Evolutionary conservation across 2,888 invertebrate species (phyloP), one percentile per base, ranked within the genome.

Genomic region (Octonoba sinensis): DNA sequence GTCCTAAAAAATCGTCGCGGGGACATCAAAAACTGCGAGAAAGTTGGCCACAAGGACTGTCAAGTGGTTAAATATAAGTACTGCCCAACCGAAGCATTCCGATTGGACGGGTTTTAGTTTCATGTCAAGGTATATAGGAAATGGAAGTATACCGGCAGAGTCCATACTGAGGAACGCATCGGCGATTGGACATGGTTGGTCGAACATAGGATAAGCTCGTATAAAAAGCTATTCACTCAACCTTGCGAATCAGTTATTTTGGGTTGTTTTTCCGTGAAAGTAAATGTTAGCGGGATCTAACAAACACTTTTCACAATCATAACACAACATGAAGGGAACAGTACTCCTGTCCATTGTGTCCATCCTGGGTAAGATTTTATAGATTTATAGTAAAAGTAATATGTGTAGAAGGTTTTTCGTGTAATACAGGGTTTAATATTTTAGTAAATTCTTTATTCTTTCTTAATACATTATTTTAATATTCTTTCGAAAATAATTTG

Each of bases 141-240:
- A 67, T 54, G 49, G 46, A 18, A 65, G 49, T n/a, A 46, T 64
- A 49, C 49, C 47, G 60, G n/a, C 22, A 44, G 65, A 56, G 36
- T 69, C 73, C 69, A 62, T 73, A 64, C 46, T 69, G 57, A 81
- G 73, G 56, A 56, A 81, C 49, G 54, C 49, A 69, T 69, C 57
- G 49, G 44, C 72, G 73, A 79, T 79, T 79, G 79, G 73, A 69
- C 56, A 81, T 73, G 79, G 47, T 73, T 69, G 67, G 73, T 27
- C 46, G 73, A 47, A 15, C 47, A 20, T 56, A 46, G 44, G 69
- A 46, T 27, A 46, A 73, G 69, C 54, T 20, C 47, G 51, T 73
- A 81, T 81, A 81, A 73, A 72, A 81, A 73, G 54, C 56, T 54
- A 81, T 66, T 62, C 73, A 81, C 44, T 81, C 67, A 81, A 81